These are phyloP conservation scores for Drosophila eohydei DNA, from an alignment of 2,888 invertebrate genomes.

Conservation along the genomic window DNA sequence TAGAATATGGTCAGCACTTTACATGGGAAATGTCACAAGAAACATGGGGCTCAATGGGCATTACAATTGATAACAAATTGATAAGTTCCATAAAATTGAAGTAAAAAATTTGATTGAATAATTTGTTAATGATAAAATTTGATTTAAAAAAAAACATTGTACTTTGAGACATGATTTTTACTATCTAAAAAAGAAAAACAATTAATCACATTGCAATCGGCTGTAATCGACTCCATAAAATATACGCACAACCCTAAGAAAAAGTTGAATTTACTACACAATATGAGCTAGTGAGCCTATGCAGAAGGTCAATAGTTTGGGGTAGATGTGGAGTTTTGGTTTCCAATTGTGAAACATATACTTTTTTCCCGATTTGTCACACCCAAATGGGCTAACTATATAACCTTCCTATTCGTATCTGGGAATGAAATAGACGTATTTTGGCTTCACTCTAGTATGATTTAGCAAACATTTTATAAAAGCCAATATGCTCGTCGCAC, in stretches of 20 bases:
- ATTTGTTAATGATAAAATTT: constrained; percentile 4
- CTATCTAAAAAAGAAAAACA: not conserved
- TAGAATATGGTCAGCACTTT: constrained; percentile 40
- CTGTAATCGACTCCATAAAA: not conserved
- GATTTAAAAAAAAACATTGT: too few species aligned
- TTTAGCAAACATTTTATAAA: not conserved
- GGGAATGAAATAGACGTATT: too few species aligned
- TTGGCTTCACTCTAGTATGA: too few species aligned
- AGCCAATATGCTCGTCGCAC: not conserved
- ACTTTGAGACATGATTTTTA: not conserved
- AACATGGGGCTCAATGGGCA: constrained; percentile 1
- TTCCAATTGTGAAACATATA: not conserved
- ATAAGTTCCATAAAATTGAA: not conserved
- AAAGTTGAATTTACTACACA: too few species aligned
- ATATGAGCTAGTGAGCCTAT: too few species aligned
- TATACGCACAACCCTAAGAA: too few species aligned
- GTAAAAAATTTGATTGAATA: constrained; percentile 1
- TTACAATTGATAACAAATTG: constrained; percentile 29
- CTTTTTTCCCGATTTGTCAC: not conserved
- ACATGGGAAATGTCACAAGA: constrained; percentile 28
- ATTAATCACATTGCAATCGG: not conserved
- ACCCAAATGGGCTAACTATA: too few species aligned
- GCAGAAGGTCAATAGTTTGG: not conserved
- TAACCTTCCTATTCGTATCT: too few species aligned
- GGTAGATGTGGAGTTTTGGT: not conserved